Conservation (phyloP, 2,113 vertebrate species). For the Steatornis caripensis region DNA sequence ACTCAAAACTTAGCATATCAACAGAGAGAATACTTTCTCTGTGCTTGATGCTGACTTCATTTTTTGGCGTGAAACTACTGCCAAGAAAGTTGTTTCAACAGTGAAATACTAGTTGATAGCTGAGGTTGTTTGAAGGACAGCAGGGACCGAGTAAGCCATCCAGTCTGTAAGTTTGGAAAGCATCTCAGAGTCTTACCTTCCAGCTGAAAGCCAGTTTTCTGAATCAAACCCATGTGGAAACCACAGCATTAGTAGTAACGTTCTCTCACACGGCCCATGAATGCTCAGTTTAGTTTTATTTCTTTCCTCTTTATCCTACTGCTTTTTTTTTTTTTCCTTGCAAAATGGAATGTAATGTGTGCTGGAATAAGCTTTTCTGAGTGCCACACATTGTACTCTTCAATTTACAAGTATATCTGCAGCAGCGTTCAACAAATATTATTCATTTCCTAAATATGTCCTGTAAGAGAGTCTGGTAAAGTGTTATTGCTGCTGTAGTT, state of each 20-base stretch:
- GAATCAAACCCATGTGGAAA: neutral
- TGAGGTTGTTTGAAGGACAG: neutral
- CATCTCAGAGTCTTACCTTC: neutral
- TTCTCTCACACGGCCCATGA: neutral
- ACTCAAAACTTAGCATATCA: neutral
- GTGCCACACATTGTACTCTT: neutral
- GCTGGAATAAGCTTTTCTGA: neutral
- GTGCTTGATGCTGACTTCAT: neutral
- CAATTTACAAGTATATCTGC: neutral
- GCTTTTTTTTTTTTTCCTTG: neutral
- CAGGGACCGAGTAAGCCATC: neutral
- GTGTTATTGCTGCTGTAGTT: conserved; percentile 40
- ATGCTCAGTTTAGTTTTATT: neutral
- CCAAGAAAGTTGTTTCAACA: neutral
- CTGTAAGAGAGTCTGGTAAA: conserved; percentile 14
- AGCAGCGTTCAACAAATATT: neutral
- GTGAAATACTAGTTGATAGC: neutral
- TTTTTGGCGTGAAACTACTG: neutral
- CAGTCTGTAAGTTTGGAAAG: neutral
- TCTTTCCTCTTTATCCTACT: neutral
- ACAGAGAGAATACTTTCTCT: neutral
- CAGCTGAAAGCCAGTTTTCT: neutral
- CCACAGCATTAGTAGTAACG: neutral
- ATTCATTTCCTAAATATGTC: conserved; percentile 28
- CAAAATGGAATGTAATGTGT: neutral